phyloP scores from a whole-genome alignment of 2,113 vertebrate genomes.

The Grammomys dolichurus region DNA sequence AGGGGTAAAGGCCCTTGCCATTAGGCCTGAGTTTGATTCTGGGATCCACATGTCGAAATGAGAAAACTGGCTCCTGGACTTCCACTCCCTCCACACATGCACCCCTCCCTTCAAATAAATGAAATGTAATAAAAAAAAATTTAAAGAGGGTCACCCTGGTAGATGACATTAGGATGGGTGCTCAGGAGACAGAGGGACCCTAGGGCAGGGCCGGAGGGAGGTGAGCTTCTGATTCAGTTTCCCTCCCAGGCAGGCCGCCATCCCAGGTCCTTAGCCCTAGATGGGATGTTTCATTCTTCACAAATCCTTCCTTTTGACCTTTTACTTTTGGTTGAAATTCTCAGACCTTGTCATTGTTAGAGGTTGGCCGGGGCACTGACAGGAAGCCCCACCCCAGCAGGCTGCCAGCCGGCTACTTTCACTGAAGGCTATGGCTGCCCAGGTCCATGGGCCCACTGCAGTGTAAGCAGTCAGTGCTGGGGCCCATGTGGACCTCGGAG shows the following conservation, averaged over 20 bases:
- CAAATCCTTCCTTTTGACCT: conserved; percentile 51
- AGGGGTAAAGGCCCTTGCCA: neutral
- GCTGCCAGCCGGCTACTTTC: conserved; percentile 71
- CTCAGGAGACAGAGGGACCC: neutral
- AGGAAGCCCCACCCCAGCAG: conserved; percentile 70
- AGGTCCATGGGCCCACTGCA: neutral
- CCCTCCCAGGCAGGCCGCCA: neutral
- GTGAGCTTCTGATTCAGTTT: neutral
- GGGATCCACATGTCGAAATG: too few relatives aligned
- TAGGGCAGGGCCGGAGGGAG: neutral
- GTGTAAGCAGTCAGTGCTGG: neutral
- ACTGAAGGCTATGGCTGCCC: conserved; percentile 43
- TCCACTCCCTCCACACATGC: neutral
- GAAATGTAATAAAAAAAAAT: neutral
- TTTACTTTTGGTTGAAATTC: conserved; percentile 74
- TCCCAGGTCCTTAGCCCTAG: neutral
- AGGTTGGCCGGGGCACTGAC: conserved; percentile 38
- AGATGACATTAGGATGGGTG: neutral
- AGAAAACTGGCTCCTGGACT: neutral
- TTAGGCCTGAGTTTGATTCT: neutral
- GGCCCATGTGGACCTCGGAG: neutral
- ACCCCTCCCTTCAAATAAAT: neutral
- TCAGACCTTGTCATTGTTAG: conserved; percentile 71
- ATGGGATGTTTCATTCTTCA: neutral
- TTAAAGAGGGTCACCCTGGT: neutral